These are phyloP conservation scores for Paramormyrops hopkinsi DNA, from an alignment of 2,797 vertebrate genomes.

Conservation along the genomic window DNA sequence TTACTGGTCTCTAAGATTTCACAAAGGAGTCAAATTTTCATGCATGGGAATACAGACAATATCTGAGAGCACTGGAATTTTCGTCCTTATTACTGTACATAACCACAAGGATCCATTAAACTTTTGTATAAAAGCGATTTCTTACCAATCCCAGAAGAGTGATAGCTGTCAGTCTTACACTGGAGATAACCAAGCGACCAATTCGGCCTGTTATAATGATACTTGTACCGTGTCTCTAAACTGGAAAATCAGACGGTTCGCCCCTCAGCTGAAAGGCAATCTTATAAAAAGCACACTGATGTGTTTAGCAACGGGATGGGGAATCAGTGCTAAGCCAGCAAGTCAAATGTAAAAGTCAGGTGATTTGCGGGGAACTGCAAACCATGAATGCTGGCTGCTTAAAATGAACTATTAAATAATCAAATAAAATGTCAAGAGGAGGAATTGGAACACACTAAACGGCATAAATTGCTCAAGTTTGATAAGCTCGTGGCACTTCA, in stretches of 20 bases:
- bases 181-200: constrained; percentile 33
- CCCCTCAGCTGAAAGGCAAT: constrained; percentile 48
- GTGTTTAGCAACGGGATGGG: constrained; percentile 59
- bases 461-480: constrained; percentile 61
- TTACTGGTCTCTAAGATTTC: not conserved
- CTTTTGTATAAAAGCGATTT: not conserved
- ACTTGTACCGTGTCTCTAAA: constrained; percentile 47
- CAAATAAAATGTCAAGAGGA: constrained; percentile 31
- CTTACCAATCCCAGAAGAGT: constrained; percentile 14
- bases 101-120: not conserved
- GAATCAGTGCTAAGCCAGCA: constrained; percentile 55
- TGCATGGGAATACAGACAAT: not conserved
- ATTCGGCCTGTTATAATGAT: constrained; percentile 45
- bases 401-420: constrained; percentile 44
- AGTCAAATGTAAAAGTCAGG: constrained; percentile 51
- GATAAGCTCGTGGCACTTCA: constrained; percentile 67
- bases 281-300: constrained; percentile 58
- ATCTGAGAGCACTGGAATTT: not conserved
- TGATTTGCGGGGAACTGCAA: constrained; percentile 54
- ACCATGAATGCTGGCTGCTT: constrained; percentile 54
- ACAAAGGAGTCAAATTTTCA: not conserved
- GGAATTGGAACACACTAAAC: constrained; percentile 38
- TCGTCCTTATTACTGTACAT: not conserved
- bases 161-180: not conserved
- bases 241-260: constrained; percentile 32